phyloP scores from a whole-genome alignment of 1,140 invertebrate species.

The Aphelinus atriplicis region DNA sequence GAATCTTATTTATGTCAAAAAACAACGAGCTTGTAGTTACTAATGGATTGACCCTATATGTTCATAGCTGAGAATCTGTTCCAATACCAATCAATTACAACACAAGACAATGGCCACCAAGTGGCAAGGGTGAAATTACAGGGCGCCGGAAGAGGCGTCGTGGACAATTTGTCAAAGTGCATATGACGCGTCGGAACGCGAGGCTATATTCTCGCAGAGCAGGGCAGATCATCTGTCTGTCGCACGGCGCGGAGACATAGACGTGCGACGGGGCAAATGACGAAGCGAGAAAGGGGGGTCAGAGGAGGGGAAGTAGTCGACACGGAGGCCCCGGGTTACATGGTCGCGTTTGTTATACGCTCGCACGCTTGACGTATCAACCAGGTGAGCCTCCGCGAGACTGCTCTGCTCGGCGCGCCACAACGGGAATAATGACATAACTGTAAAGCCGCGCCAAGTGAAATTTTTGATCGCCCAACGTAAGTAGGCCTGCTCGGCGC shows the following conservation, averaged over 20 bases:
- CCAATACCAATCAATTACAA: too few relatives aligned
- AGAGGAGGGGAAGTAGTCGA: background rate
- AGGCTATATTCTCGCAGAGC: too few relatives aligned
- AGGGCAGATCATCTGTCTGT: too few relatives aligned
- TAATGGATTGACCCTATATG: too few relatives aligned
- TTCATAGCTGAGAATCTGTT: too few relatives aligned
- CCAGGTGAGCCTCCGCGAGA: slow-evolving; percentile 13
- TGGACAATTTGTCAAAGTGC: background rate
- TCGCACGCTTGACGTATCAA: slow-evolving; percentile 34
- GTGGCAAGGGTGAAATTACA: background rate
- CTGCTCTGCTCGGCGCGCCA: too few relatives aligned
- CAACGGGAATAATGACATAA: slow-evolving; percentile 34
- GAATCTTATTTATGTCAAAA: too few relatives aligned
- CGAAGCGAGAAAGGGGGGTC: background rate
- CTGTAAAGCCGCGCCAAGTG: slow-evolving; percentile 33
- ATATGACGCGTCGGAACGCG: background rate
- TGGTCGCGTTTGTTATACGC: slow-evolving; percentile 22
- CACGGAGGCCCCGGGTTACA: slow-evolving; percentile 12
- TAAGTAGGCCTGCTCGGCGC: slow-evolving; percentile 18
- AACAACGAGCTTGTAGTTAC: too few relatives aligned
- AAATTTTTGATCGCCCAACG: slow-evolving; percentile 39
- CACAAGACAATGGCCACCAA: background rate
- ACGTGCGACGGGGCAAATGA: too few relatives aligned
- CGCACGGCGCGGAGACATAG: too few relatives aligned
- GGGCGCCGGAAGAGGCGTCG: background rate